These are phyloP conservation scores for Monopis laevigella DNA, from an alignment of 2,888 invertebrate species.

Conservation along the genomic window DNA sequence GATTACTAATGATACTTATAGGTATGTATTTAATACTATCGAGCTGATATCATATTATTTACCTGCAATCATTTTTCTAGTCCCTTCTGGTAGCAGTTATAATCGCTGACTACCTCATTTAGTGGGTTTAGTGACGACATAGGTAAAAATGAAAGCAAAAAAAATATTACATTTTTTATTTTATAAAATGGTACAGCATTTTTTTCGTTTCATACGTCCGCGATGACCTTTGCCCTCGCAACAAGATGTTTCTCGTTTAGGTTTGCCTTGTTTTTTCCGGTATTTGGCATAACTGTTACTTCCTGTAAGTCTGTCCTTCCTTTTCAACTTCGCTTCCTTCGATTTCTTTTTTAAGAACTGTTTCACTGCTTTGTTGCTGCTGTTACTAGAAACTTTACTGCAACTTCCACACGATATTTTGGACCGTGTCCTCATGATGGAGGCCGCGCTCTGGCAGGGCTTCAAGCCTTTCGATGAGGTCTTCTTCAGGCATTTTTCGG, in stretches of 20 bases:
- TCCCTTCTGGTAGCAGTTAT: no score
- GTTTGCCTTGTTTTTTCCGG: slow-evolving; percentile 28
- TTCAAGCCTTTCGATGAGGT: slow-evolving; percentile 34
- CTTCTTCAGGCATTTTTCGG: slow-evolving; percentile 41
- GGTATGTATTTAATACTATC: no score
- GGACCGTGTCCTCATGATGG: slow-evolving; percentile 43
- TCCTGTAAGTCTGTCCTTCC: slow-evolving; percentile 34
- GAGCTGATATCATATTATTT: no score
- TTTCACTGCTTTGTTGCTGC: slow-evolving; percentile 22
- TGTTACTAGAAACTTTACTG: slow-evolving; percentile 26
- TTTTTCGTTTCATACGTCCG: slow-evolving; percentile 31
- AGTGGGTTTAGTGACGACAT: no score
- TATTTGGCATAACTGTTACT: slow-evolving; percentile 32
- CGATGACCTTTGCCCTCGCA: slow-evolving; percentile 48
- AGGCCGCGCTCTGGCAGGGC: slow-evolving; percentile 47
- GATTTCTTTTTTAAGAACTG: slow-evolving; percentile 40
- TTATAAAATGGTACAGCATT: slow-evolving; percentile 25
- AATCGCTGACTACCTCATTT: no score
- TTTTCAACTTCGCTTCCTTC: slow-evolving; percentile 35
- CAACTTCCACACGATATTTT: slow-evolving; percentile 36
- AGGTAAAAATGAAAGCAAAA: no score
- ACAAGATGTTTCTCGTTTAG: slow-evolving; percentile 27
- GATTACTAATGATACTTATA: no score
- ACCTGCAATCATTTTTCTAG: no score
- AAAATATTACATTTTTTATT: no score